Percentiles rank a stretch among this genome's conserved stretches.
phyloP scores from a whole-genome alignment of 92 coral and sea anemone genomes.

The Palythoa heliodiscus region DNA sequence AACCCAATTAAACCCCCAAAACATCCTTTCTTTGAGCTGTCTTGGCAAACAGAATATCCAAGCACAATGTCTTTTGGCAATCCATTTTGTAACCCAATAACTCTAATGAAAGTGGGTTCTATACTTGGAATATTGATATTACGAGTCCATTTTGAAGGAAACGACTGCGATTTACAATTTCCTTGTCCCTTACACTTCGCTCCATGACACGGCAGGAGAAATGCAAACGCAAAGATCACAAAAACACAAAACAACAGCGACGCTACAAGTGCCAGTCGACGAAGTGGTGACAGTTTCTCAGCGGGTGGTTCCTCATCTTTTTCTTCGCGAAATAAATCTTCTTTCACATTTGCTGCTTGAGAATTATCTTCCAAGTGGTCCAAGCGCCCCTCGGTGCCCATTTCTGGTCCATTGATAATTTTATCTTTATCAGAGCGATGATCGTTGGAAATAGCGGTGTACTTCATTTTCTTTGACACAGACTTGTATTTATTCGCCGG shows the following conservation, averaged over 20 bases:
- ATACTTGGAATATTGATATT: constrained; percentile 63
- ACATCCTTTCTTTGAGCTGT: neutral
- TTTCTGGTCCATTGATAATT: neutral
- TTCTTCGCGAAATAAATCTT: constrained; percentile 44
- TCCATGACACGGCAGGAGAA: constrained; percentile 81
- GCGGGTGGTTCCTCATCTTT: constrained; percentile 44
- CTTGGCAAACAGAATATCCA: constrained; percentile 33
- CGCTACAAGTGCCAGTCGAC: constrained; percentile 74
- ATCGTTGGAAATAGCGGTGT: neutral
- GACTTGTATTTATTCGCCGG: neutral
- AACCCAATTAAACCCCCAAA: neutral
- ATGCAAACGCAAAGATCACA: constrained; percentile 85
- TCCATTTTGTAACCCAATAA: neutral
- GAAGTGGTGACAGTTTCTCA: constrained; percentile 41
- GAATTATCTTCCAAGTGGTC: constrained; percentile 14
- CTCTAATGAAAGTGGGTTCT: constrained; percentile 4
- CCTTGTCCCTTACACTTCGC: constrained; percentile 61
- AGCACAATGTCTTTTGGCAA: neutral
- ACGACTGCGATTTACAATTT: constrained; percentile 43
- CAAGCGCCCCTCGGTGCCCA: constrained; percentile 23
- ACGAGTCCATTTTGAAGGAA: constrained; percentile 57
- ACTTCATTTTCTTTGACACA: neutral
- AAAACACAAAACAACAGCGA: constrained; percentile 79
- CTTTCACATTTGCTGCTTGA: constrained; percentile 32
- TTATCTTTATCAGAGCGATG: neutral